phyloP scores from a whole-genome alignment of 2,113 vertebrate species.

The Origma solitaria region DNA sequence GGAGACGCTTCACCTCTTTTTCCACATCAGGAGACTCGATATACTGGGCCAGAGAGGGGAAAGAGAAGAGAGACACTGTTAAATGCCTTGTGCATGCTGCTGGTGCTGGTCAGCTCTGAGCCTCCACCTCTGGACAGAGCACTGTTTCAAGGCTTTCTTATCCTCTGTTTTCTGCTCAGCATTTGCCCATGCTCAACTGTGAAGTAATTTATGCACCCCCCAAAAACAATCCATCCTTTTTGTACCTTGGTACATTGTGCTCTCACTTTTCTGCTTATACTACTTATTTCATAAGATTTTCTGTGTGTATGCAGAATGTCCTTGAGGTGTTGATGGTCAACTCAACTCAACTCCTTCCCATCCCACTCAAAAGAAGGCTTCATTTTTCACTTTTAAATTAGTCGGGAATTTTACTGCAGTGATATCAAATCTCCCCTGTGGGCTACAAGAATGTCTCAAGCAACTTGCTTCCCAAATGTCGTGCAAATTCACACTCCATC shows the following conservation, averaged over 20 bases:
- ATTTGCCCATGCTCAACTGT: not conserved
- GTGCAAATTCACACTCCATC: not conserved
- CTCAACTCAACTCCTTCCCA: not conserved
- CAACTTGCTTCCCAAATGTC: constrained; percentile 16
- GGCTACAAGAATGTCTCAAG: not conserved
- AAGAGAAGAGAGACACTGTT: not conserved
- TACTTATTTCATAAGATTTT: not conserved
- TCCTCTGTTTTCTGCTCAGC: not conserved
- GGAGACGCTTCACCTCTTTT: constrained; percentile 91
- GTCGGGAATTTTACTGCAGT: not conserved
- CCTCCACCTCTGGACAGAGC: not conserved
- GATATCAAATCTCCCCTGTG: not conserved
- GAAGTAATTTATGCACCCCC: not conserved
- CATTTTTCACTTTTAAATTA: constrained; percentile 11
- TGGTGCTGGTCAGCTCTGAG: not conserved
- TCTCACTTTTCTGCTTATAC: not conserved
- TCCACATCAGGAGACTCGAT: constrained; percentile 91
- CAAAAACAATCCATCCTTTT: not conserved
- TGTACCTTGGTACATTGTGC: not conserved
- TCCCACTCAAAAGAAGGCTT: not conserved
- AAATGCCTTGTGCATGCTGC: not conserved
- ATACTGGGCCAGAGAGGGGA: constrained; percentile 67
- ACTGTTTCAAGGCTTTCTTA: not conserved
- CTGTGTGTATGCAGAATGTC: not conserved
- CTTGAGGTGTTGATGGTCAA: not conserved